A percentile compares a stretch with the other conserved stretches of the same genome.
Evolutionary conservation across 1,140 invertebrate genomes (phyloP).

Genomic region (Chlorops oryzae): DNA sequence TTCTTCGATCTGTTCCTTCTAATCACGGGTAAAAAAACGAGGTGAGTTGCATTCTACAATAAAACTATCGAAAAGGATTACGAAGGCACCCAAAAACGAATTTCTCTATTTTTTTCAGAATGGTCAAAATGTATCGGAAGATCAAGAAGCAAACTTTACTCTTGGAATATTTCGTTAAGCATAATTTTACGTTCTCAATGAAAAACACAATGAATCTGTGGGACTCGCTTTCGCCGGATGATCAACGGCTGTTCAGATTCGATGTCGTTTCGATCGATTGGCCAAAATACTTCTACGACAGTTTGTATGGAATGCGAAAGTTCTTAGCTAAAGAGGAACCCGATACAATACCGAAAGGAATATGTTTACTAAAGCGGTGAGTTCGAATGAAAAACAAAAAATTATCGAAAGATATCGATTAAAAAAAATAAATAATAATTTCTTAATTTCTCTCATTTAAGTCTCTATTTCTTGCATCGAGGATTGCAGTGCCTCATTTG

Average conservation of each 20-base stretch:
- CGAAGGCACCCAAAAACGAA: too few species aligned
- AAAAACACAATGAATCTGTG: conserved; percentile 58
- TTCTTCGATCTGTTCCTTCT: conserved; percentile 51
- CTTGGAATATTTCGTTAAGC: conserved; percentile 59
- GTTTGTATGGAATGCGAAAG: conserved; percentile 57
- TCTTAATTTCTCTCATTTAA: conserved; percentile 3
- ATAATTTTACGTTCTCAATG: conserved; percentile 62
- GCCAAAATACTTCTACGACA: conserved; percentile 54
- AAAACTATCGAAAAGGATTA: too few species aligned
- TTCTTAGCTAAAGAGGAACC: conserved; percentile 64
- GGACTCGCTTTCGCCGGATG: conserved; percentile 53
- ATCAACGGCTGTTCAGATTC: conserved; percentile 61
- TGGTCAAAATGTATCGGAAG: conserved; percentile 63
- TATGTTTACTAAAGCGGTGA: conserved; percentile 14
- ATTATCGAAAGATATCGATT: background rate
- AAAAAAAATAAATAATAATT: background rate
- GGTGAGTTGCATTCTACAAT: conserved; percentile 37
- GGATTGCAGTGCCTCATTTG: conserved; percentile 1
- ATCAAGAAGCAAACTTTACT: conserved; percentile 60
- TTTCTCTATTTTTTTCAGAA: conserved; percentile 45
- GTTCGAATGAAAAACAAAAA: background rate
- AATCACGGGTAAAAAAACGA: conserved; percentile 50
- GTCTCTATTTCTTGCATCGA: conserved; percentile 9
- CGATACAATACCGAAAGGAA: conserved; percentile 51
- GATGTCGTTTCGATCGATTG: conserved; percentile 61